Evolutionary conservation across 2,797 vertebrate species (phyloP), one percentile per base, ranked within the genome.

Genomic region (Myripristis jacobus): DNA sequence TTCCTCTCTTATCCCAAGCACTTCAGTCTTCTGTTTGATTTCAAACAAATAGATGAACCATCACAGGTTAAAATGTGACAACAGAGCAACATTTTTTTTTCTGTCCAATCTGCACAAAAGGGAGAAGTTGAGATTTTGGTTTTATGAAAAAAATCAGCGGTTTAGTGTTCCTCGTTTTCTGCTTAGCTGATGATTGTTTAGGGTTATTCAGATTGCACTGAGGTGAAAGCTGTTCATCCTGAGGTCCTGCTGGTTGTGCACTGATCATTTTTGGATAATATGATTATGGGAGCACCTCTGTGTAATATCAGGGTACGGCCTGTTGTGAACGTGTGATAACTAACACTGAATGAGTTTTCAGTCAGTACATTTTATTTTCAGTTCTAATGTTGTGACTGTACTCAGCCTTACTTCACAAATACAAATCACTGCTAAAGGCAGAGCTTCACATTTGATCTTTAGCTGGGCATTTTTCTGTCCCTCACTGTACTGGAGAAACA

Each of bases 11-110:
- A 66, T 18, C 54, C 70, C 34, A 31, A 55, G 18, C 36, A 55
- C 85, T 70, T 75, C 61, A 67, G 75, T 71, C 29, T 55, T 46
- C 31, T 77, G 43, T 80, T 76, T 83, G 12, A 62, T 57, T 15
- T 76, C 41, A 76, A 61, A 75, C 60, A 66, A 59, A 56, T 56
- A 56, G 78, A 59, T 38, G 18, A 74, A 52, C 70, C 8, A 46
- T 27, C 10, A 11, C 11, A 66, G 57, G 58, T 65, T 72, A 8
- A 11, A 69, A 41, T 69, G 51, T 74, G 43, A 72, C 25, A 59
- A 36, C 29, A 75, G 61, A 50, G 27, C 76, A 4, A 6, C 5
- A 38, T 59, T 51, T 27, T 48, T 48, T 65, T 6, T 74, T 77
- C 34, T 21, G 21, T 24, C n/a, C 51, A 76, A 64, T 82, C 12